A percentile compares a stretch with the other conserved stretches of the same genome.
These are phyloP conservation scores for Meganola albula DNA, from an alignment of 2,888 invertebrate species.

Conservation along the genomic window DNA sequence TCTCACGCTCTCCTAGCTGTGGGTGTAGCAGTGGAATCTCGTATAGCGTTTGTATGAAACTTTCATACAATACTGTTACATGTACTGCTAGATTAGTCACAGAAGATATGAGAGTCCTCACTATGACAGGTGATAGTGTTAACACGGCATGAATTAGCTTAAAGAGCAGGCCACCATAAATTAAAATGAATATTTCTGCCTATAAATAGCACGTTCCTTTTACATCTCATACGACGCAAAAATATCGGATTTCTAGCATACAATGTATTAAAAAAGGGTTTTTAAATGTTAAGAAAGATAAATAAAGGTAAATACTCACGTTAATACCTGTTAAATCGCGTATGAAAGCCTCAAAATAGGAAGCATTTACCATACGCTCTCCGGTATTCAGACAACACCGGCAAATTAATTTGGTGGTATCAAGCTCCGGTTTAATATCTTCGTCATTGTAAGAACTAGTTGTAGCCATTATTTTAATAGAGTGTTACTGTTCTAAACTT, in stretches of 20 bases:
- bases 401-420: constrained; percentile 40
- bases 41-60: no score
- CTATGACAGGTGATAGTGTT: no score
- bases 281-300: neutral
- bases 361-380: constrained; percentile 36
- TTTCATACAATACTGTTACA: no score
- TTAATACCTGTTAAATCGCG: constrained; percentile 48
- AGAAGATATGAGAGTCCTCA: no score
- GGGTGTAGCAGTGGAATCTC: no score
- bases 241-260: neutral
- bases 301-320: constrained; percentile 40
- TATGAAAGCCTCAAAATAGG: constrained; percentile 32
- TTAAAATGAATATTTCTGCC: no score
- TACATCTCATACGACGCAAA: no score
- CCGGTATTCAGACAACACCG: constrained; percentile 56
- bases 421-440: constrained; percentile 33
- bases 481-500: neutral
- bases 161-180: no score
- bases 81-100: no score
- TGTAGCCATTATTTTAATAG: constrained; percentile 21
- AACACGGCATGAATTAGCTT: no score
- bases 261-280: neutral
- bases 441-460: constrained; percentile 13
- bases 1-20: no score
- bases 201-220: no score